These are phyloP conservation scores for Bembecia ichneumoniformis DNA, from an alignment of 2,888 invertebrate species.

Conservation along the genomic window DNA sequence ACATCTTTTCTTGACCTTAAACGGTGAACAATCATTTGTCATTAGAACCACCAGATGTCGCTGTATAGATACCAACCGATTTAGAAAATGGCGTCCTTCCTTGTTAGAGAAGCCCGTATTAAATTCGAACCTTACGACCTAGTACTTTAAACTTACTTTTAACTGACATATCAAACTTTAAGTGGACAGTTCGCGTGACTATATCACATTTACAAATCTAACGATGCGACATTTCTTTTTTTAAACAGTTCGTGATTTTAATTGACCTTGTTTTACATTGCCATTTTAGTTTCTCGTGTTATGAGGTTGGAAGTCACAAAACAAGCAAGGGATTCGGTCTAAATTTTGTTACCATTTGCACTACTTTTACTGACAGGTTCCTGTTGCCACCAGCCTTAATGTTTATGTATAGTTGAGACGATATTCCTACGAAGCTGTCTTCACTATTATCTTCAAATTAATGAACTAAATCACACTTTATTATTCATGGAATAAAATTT, in stretches of 20 bases:
- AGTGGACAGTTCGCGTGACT: neutral
- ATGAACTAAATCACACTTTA: constrained; percentile 36
- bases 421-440: constrained; percentile 11
- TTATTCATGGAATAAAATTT: constrained; percentile 16
- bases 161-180: neutral
- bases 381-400: constrained; percentile 12
- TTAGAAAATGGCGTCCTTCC: constrained; percentile 22
- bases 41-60: constrained; percentile 31
- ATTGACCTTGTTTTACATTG: neutral
- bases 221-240: neutral
- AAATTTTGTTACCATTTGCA: neutral
- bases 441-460: constrained; percentile 43
- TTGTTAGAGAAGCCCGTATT: neutral
- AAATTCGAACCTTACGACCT: neutral
- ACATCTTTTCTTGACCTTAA: neutral
- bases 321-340: neutral
- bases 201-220: neutral
- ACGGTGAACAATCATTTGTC: constrained; percentile 23
- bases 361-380: neutral
- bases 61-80: constrained; percentile 23
- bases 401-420: neutral
- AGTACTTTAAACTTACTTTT: neutral
- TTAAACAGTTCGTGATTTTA: neutral
- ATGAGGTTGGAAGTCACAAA: neutral
- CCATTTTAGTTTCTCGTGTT: constrained; percentile 4